Conservation (phyloP, 2,797 vertebrate species). For the Valencia hispanica region DNA sequence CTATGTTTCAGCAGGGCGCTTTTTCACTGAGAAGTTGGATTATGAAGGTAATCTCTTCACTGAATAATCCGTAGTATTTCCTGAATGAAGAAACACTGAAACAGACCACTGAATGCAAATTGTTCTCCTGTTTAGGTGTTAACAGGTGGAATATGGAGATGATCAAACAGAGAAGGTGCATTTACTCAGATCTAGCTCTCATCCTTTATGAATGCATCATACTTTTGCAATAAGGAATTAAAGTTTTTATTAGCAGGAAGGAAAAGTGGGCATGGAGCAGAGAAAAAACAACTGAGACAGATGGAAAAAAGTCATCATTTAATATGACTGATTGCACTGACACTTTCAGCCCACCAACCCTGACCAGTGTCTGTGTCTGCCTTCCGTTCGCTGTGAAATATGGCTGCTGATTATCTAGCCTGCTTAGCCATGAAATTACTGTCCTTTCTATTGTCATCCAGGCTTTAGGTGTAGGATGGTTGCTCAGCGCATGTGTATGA, state of each 20-base stretch:
- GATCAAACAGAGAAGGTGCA: not conserved
- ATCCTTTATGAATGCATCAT: not conserved
- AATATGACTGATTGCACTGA: constrained; percentile 57
- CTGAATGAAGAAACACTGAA: constrained; percentile 7
- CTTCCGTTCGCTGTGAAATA: constrained; percentile 66
- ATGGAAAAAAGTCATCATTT: constrained; percentile 9
- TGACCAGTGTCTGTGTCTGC: constrained; percentile 54
- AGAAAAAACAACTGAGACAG: constrained; percentile 23
- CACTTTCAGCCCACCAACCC: constrained; percentile 50
- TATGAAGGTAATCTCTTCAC: constrained; percentile 4
- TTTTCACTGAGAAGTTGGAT: constrained; percentile 15
- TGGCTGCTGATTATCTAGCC: constrained; percentile 72
- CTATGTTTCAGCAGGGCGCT: not conserved
- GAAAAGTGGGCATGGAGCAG: not conserved
- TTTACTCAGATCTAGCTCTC: not conserved
- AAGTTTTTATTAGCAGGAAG: not conserved
- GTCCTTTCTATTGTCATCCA: constrained; percentile 67
- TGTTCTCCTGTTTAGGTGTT: constrained; percentile 1
- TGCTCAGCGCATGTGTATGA: constrained; percentile 1
- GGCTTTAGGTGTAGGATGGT: constrained; percentile 9
- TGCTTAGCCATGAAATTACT: constrained; percentile 77
- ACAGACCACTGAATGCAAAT: constrained; percentile 6
- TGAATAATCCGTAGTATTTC: not conserved
- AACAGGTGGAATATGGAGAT: not conserved
- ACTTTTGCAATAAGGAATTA: not conserved